phyloP scores from a whole-genome alignment of 2,113 vertebrate species.

The Pelecanus crispus region DNA sequence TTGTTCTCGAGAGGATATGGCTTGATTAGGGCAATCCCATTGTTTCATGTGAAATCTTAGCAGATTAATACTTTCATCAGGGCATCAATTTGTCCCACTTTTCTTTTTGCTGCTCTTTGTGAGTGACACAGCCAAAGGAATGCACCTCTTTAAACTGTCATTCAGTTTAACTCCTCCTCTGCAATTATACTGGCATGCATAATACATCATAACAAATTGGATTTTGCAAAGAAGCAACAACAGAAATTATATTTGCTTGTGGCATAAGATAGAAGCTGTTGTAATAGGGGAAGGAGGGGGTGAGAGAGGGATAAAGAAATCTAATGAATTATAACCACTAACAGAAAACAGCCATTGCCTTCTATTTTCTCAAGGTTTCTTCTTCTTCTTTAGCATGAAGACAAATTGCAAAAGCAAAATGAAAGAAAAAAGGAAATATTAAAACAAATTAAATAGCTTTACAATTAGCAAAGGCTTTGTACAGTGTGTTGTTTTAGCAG shows the following conservation, averaged over 20 bases:
- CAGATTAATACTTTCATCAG: constrained; percentile 58
- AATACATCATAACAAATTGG: constrained; percentile 73
- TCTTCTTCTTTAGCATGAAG: background rate
- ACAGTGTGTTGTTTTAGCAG: background rate
- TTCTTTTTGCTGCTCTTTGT: constrained; percentile 36
- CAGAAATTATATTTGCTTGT: constrained; percentile 59
- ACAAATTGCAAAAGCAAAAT: background rate
- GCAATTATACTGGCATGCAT: constrained; percentile 67
- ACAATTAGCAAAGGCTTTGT: background rate
- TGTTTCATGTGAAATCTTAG: constrained; percentile 54
- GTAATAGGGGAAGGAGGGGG: background rate
- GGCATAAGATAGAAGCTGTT: constrained; percentile 42
- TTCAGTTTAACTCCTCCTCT: constrained; percentile 64
- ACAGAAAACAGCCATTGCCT: background rate
- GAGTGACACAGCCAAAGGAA: constrained; percentile 59
- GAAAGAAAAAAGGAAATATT: constrained; percentile 20
- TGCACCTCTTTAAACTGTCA: constrained; percentile 59
- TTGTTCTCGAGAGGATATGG: background rate
- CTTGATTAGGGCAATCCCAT: constrained; percentile 26
- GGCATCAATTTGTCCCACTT: constrained; percentile 50
- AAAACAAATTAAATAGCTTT: background rate
- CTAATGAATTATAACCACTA: constrained; percentile 36
- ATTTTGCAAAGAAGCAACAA: constrained; percentile 45
- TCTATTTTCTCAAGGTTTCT: constrained; percentile 17
- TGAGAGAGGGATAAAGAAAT: constrained; percentile 7